phyloP scores from a whole-genome alignment of 2,797 vertebrate genomes.

The Loriculus beryllinus region DNA sequence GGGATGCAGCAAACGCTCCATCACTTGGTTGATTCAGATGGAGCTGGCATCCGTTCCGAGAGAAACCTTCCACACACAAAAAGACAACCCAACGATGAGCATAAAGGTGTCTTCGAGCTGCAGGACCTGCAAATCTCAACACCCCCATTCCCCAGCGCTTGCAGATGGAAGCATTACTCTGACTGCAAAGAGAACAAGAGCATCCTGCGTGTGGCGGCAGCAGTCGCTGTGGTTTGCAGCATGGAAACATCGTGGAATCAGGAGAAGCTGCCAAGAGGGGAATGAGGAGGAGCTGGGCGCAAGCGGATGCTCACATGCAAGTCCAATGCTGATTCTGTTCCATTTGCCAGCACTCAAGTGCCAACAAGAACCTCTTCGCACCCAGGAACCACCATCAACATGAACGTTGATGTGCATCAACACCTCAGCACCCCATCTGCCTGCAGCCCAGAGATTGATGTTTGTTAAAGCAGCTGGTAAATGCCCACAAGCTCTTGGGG shows the following conservation, averaged over 20 bases:
- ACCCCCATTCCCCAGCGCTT: background rate
- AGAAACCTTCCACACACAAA: background rate
- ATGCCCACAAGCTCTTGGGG: background rate
- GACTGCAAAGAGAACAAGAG: background rate
- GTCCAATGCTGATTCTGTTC: fast-evolving
- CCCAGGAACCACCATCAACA: fast-evolving
- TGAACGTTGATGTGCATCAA: background rate
- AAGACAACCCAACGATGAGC: background rate
- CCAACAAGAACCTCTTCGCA: fast-evolving
- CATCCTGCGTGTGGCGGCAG: background rate
- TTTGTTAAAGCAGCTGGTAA: background rate
- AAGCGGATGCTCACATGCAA: fast-evolving
- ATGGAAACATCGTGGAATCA: fast-evolving
- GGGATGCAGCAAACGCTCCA: background rate
- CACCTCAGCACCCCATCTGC: background rate
- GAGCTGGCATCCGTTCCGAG: background rate
- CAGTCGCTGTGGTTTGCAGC: background rate
- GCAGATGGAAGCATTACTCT: background rate
- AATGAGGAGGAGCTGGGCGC: fast-evolving
- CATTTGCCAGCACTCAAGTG: background rate
- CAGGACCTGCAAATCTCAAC: background rate
- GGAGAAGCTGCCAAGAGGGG: background rate
- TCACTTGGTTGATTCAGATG: background rate
- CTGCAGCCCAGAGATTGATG: fast-evolving
- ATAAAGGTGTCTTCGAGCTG: background rate